A percentile compares a stretch with the other conserved stretches of the same genome.
These are phyloP conservation scores for cattle (Bos taurus) DNA, from an alignment of 2,113 vertebrate species.

Conservation along the genomic window DNA sequence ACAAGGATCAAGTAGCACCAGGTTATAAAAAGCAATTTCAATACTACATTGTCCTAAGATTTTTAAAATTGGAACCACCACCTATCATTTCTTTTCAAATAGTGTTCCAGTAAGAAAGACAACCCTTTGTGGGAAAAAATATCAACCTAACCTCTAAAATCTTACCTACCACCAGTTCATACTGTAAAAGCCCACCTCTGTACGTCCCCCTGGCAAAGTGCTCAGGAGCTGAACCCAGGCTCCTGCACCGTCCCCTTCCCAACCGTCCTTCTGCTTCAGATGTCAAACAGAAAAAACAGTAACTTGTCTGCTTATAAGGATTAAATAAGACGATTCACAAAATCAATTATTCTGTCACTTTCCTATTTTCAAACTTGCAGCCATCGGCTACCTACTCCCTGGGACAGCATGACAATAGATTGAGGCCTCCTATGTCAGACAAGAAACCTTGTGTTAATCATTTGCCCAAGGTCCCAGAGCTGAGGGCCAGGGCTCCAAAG, in stretches of 20 bases:
- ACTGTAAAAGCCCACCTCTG: background rate
- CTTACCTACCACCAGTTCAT: background rate
- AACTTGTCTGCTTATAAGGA: background rate
- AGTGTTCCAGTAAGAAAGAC: background rate
- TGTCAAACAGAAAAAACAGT: background rate
- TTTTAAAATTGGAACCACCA: background rate
- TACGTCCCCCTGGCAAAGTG: accelerated
- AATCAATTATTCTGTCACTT: background rate
- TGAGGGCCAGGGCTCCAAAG: background rate
- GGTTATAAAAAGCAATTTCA: background rate
- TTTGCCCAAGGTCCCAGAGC: background rate
- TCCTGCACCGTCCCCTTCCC: background rate
- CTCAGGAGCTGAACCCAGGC: background rate
- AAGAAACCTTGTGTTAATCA: background rate
- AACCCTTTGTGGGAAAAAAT: background rate
- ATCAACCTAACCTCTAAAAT: background rate
- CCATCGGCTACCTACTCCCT: background rate
- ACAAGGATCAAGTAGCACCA: background rate
- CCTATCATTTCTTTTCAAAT: background rate
- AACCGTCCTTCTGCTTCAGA: background rate
- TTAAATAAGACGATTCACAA: background rate
- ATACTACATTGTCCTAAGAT: background rate
- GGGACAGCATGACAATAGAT: accelerated
- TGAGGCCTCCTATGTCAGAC: background rate
- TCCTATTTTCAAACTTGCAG: background rate